These are phyloP conservation scores for Hormaphis cornu DNA, from an alignment of 1,140 invertebrate genomes.

Conservation along the genomic window DNA sequence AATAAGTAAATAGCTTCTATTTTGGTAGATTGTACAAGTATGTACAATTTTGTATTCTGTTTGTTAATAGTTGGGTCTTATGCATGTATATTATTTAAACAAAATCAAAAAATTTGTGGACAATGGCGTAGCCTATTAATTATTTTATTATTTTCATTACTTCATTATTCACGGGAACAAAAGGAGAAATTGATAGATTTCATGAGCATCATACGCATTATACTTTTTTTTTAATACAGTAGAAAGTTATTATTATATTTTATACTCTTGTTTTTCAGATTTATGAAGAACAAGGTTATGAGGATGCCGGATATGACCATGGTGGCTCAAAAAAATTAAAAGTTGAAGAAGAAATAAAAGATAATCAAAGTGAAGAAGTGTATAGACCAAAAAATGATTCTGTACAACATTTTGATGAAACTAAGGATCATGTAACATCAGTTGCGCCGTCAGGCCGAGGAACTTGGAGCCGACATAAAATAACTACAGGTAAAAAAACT, in stretches of 20 bases:
- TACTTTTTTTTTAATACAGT: slow-evolving; percentile 2
- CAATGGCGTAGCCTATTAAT: slow-evolving; percentile 13
- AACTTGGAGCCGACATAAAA: slow-evolving; percentile 18
- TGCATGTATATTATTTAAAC: neutral
- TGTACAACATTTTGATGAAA: neutral
- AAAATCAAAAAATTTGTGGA: neutral
- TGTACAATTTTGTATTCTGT: neutral
- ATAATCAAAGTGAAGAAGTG: slow-evolving; percentile 1
- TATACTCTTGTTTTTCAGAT: slow-evolving; percentile 43
- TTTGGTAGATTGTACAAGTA: neutral
- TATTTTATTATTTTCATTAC: neutral
- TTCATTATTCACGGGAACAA: neutral
- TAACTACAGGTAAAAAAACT: neutral
- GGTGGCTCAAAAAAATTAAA: slow-evolving; percentile 59
- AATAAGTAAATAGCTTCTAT: neutral
- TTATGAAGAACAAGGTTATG: slow-evolving; percentile 68
- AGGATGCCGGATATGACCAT: slow-evolving; percentile 67
- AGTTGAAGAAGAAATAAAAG: slow-evolving; percentile 40
- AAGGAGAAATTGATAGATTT: neutral
- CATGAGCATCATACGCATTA: neutral
- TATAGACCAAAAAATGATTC: neutral
- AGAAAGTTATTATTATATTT: slow-evolving; percentile 11
- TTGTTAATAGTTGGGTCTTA: neutral
- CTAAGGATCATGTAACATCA: neutral
- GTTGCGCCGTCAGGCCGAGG: neutral